A percentile compares a stretch with the other conserved stretches of the same genome.
These are phyloP conservation scores for Andinoacara biseriatus DNA, from an alignment of 2,113 vertebrate species.

Conservation along the genomic window DNA sequence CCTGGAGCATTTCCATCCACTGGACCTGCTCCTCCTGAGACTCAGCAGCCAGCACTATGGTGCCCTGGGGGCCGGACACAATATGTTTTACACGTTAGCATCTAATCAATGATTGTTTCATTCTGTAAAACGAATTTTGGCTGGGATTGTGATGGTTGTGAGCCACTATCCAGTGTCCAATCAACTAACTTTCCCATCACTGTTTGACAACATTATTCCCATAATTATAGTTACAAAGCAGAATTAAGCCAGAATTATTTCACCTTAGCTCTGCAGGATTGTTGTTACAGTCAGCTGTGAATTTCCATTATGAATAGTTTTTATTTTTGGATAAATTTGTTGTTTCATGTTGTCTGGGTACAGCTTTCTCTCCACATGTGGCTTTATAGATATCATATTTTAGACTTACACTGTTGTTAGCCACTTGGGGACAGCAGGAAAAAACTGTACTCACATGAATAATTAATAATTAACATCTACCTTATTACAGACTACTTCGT, in stretches of 20 bases:
- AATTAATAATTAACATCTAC: too few species aligned
- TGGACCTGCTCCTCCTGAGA: conserved; percentile 91
- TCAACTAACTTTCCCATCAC: not conserved
- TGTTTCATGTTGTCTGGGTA: too few species aligned
- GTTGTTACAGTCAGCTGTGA: too few species aligned
- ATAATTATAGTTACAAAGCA: too few species aligned
- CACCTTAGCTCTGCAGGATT: too few species aligned
- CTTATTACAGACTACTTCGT: too few species aligned
- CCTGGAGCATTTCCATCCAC: conserved; percentile 96
- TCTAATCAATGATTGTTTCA: not conserved
- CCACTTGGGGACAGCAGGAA: not conserved
- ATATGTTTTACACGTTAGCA: not conserved
- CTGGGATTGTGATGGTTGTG: not conserved
- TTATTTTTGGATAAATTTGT: too few species aligned
- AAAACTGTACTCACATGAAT: too few species aligned
- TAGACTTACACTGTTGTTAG: not conserved
- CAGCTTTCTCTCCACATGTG: too few species aligned
- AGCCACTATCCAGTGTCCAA: not conserved
- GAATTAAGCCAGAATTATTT: too few species aligned
- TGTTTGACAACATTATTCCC: too few species aligned
- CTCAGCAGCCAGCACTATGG: conserved; percentile 91
- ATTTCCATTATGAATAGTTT: too few species aligned
- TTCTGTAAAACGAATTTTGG: not conserved
- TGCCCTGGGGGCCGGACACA: conserved; percentile 79
- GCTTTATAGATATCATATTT: not conserved